Evolutionary conservation across 1,140 invertebrate genomes (phyloP), one percentile per base, ranked within the genome.

Genomic region (Meloidogyne hapla): DNA sequence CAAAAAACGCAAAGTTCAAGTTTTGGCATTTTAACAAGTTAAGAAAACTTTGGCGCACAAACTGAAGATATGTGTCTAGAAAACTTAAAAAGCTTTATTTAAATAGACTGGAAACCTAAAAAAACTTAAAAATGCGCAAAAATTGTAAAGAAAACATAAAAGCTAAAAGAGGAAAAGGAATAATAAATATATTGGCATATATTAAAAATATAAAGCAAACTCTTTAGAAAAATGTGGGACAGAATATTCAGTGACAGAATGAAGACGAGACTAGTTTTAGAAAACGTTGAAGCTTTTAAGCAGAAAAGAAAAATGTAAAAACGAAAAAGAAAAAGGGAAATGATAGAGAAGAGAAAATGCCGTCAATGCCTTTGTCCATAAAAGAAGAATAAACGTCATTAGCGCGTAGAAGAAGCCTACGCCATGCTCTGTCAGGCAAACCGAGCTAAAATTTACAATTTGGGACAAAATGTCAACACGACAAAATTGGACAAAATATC

Each of bases 331-430:
- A 56, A n/a, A 56, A 15, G 12, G 5, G n/a, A 6, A n/a, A 6
- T n/a, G 1, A n/a, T 1, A 56, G 18, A 56, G 48, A 56, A 56
- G 48, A n/a, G 12, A 56, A 56, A 56, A 56, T 56, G 48, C 48
- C 48, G 48, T 56, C 15, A 56, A 56, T 56, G 48, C 48, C 48
- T n/a, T n/a, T 8, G 48, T 56, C 48, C 48, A 56, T 56, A 56
- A 56, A 56, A 56, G 48, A 56, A 56, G 48, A 56, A 56, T 56
- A 56, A 56, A 56, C 48, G 48, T 56, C 48, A 56, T 56, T 56
- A 56, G 18, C 48, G 48, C 15, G 18, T n/a, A 56, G 48, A 56
- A 56, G 48, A 56, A 56, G 13, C 40, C 40, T 13, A 18, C 4
- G 48, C 18, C 18, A n/a, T 4, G 45, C 13, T n/a, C 4, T n/a